A percentile compares a stretch with the other conserved stretches of the same genome.
These are phyloP conservation scores for Oxyura jamaicensis DNA, from an alignment of 2,113 vertebrate species.

Conservation along the genomic window DNA sequence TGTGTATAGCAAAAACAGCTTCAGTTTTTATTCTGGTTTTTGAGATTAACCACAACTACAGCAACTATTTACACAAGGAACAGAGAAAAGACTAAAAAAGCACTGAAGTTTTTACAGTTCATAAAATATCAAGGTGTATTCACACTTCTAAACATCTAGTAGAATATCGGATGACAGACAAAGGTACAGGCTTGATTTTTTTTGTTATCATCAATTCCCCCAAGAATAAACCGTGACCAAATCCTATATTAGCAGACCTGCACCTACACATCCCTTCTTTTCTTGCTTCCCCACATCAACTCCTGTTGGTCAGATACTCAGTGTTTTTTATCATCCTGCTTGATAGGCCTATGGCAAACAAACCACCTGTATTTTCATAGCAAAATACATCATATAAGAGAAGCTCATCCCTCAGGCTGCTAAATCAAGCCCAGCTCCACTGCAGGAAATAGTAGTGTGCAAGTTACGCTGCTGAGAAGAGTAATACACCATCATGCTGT, in stretches of 20 bases:
- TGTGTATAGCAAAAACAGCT: background rate
- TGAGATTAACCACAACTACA: background rate
- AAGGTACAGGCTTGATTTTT: background rate
- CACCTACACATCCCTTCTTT: background rate
- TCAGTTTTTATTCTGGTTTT: background rate
- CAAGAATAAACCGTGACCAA: constrained; percentile 3
- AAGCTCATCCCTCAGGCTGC: too few species aligned
- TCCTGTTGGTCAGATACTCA: background rate
- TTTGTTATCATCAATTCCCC: background rate
- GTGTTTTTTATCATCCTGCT: background rate
- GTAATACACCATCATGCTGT: too few species aligned
- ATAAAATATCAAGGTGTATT: background rate
- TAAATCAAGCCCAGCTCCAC: too few species aligned
- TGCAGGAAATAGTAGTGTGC: too few species aligned
- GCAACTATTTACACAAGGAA: background rate
- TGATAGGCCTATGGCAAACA: background rate
- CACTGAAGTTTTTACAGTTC: background rate
- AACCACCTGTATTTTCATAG: too few species aligned
- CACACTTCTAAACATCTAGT: background rate
- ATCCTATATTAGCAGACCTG: background rate
- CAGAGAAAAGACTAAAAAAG: background rate
- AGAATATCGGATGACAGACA: background rate
- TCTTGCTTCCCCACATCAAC: background rate
- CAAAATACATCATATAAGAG: too few species aligned
- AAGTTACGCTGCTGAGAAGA: too few species aligned